phyloP scores from a whole-genome alignment of 2,888 invertebrate species.

The Chymomyza fuscimana region DNA sequence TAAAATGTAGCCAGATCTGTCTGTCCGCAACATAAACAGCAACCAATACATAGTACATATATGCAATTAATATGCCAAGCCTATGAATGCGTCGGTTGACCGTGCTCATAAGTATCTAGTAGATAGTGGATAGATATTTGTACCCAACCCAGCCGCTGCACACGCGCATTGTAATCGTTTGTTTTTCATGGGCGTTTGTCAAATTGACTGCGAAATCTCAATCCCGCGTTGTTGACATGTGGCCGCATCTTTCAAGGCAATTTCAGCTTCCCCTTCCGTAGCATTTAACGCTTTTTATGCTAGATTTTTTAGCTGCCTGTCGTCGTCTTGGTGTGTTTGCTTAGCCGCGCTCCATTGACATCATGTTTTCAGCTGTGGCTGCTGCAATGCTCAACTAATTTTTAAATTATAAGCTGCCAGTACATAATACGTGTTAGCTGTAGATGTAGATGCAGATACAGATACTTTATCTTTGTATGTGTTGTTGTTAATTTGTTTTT shows the following conservation, averaged over 20 bases:
- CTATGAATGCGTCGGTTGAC: conserved; percentile 20
- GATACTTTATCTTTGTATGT: conserved; percentile 13
- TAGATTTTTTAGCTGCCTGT: conserved; percentile 17
- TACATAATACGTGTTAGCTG: neutral
- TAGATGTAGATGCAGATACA: conserved; percentile 25
- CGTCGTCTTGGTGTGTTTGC: conserved; percentile 44
- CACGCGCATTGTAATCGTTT: conserved; percentile 53
- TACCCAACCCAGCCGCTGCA: neutral
- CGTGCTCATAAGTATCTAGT: neutral
- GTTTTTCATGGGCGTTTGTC: conserved; percentile 53
- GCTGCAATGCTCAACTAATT: conserved; percentile 29
- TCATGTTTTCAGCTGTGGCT: conserved; percentile 45
- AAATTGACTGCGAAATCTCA: conserved; percentile 68
- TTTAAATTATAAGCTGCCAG: neutral
- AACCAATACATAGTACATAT: conserved; percentile 24
- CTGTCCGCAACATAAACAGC: conserved; percentile 14
- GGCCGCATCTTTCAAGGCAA: conserved; percentile 29
- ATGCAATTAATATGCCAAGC: conserved; percentile 57
- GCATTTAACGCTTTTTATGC: conserved; percentile 17
- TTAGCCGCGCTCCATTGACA: conserved; percentile 62
- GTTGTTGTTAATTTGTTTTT: conserved; percentile 34
- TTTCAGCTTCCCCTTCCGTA: conserved; percentile 38
- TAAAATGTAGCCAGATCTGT: conserved; percentile 28
- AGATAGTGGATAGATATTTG: neutral
- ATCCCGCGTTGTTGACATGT: conserved; percentile 36